Conservation (phyloP, 2,888 invertebrate species). For the Meteorus cinctellus region DNA sequence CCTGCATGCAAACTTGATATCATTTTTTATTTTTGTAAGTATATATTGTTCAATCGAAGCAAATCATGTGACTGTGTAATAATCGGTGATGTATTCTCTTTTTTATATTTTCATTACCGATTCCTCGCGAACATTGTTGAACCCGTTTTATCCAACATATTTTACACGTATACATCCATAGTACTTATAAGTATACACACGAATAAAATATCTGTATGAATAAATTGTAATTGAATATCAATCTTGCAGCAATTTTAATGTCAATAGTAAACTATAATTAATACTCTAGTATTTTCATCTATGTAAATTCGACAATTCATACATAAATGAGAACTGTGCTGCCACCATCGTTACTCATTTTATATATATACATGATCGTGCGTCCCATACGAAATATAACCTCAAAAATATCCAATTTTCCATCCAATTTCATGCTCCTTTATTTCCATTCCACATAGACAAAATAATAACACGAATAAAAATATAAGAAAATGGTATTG, state of each 20-base stretch:
- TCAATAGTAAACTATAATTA: too few relatives aligned
- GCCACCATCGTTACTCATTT: conserved; percentile 11
- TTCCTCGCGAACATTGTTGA: too few relatives aligned
- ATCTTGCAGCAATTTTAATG: too few relatives aligned
- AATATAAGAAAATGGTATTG: conserved; percentile 62
- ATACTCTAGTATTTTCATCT: too few relatives aligned
- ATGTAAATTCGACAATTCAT: background rate
- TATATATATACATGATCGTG: background rate
- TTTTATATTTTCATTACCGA: too few relatives aligned
- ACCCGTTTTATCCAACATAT: too few relatives aligned
- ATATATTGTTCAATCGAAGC: too few relatives aligned
- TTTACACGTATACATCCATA: too few relatives aligned
- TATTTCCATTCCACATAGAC: background rate
- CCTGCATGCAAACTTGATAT: too few relatives aligned
- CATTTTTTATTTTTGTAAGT: too few relatives aligned
- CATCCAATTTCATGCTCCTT: background rate
- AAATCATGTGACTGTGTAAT: too few relatives aligned
- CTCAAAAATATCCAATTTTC: conserved; percentile 11
- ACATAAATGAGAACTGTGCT: conserved; percentile 30
- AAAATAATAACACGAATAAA: background rate
- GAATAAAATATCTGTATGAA: background rate
- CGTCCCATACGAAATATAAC: background rate
- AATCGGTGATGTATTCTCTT: too few relatives aligned
- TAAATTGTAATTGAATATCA: background rate
- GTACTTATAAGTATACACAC: background rate